A percentile compares a stretch with the other conserved stretches of the same genome.
These are phyloP conservation scores for Channa striata DNA, from an alignment of 2,797 vertebrate species.

Conservation along the genomic window DNA sequence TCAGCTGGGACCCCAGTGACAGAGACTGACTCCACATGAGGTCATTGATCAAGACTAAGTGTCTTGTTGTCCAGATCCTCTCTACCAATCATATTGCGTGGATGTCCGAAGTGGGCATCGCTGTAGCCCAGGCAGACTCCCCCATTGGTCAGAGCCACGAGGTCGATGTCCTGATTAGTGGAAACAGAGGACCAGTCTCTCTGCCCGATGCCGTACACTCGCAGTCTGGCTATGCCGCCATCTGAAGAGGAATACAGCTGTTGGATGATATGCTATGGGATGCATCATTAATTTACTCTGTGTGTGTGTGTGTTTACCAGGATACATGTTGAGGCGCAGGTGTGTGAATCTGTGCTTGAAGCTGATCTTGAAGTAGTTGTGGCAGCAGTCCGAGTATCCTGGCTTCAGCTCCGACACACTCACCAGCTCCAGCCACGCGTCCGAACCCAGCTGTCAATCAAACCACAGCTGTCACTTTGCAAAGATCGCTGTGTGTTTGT, in stretches of 20 bases:
- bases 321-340: constrained; percentile 90
- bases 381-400: constrained; percentile 82
- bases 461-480: constrained; percentile 34
- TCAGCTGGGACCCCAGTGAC: background rate
- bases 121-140: constrained; percentile 90
- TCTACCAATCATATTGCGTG: constrained; percentile 87
- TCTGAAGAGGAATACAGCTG: constrained; percentile 75
- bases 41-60: no score
- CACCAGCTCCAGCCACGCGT: constrained; percentile 84
- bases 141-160: constrained; percentile 85
- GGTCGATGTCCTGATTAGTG: constrained; percentile 79
- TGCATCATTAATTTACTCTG: background rate
- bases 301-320: constrained; percentile 78
- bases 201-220: constrained; percentile 86
- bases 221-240: constrained; percentile 87
- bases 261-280: background rate
- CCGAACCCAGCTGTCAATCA: constrained; percentile 80
- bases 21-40: no score
- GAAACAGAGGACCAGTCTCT: constrained; percentile 82
- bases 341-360: constrained; percentile 84
- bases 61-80: background rate
- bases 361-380: constrained; percentile 84
- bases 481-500: background rate
- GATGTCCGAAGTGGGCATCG: constrained; percentile 89
- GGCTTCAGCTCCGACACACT: constrained; percentile 79